A percentile compares a stretch with the other conserved stretches of the same genome.
These are phyloP conservation scores for Colletes collaris DNA, from an alignment of 2,888 invertebrate species.

Conservation along the genomic window DNA sequence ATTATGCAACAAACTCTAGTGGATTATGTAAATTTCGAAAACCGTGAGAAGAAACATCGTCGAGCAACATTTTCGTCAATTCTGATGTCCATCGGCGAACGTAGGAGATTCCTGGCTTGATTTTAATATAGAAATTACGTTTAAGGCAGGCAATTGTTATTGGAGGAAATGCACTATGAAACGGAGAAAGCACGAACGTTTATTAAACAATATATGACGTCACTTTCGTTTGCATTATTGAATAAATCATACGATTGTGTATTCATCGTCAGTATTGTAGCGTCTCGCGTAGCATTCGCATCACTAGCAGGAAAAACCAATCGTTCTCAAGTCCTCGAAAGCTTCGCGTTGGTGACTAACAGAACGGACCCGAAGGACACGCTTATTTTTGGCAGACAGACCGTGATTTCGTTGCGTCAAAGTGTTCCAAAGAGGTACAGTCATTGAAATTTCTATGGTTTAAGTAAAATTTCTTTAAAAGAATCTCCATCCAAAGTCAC, in stretches of 20 bases:
- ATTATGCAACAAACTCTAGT: conserved; percentile 14
- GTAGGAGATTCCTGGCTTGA: no score
- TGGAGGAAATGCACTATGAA: not conserved
- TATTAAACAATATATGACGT: conserved; percentile 31
- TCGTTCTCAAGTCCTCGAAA: not conserved
- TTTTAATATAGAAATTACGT: no score
- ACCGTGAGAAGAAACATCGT: not conserved
- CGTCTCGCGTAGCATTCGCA: not conserved
- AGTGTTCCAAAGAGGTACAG: no score
- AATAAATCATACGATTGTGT: conserved; percentile 47
- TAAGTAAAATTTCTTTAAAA: no score
- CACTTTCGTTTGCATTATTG: conserved; percentile 35
- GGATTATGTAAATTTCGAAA: conserved; percentile 11
- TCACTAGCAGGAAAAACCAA: conserved; percentile 13
- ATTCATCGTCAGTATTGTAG: conserved; percentile 26
- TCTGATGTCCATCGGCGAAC: no score
- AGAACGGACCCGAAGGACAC: not conserved
- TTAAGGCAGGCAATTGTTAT: no score
- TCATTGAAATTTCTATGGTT: no score
- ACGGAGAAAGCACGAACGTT: not conserved
- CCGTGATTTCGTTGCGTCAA: not conserved
- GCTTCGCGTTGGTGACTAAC: not conserved
- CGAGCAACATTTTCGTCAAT: not conserved
- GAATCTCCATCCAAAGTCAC: no score
- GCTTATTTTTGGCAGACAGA: not conserved